Conservation (phyloP, 2,113 vertebrate genomes). For the Sander vitreus region DNA sequence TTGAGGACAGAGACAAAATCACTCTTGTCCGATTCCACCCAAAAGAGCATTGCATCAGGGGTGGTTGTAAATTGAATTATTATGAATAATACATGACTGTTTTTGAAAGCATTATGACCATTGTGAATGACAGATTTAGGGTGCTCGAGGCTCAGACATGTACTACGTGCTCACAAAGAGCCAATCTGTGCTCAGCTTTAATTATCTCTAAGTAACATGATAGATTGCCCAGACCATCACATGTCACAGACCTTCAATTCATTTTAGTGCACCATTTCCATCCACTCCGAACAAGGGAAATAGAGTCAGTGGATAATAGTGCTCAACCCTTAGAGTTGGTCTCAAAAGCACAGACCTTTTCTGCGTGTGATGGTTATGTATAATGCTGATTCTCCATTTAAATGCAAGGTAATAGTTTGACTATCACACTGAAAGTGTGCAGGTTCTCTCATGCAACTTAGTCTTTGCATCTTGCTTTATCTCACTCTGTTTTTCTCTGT, state of each 20-base stretch:
- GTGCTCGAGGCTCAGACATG: constrained; percentile 23
- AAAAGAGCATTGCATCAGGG: constrained; percentile 27
- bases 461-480: constrained; percentile 3
- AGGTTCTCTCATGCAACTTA: background rate
- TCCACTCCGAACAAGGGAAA: background rate
- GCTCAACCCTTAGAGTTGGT: constrained; percentile 23
- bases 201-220: constrained; percentile 65
- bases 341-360: constrained; percentile 27
- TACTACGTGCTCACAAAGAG: constrained; percentile 22
- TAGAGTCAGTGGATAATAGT: constrained; percentile 35
- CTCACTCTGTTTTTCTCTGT: background rate
- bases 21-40: constrained; percentile 10
- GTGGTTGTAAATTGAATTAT: constrained; percentile 46
- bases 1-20: constrained; percentile 39
- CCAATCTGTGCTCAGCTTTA: constrained; percentile 49
- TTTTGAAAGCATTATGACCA: constrained; percentile 56
- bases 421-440: background rate
- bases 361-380: constrained; percentile 3
- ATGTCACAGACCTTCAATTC: constrained; percentile 39
- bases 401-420: constrained; percentile 36
- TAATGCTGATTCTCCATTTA: constrained; percentile 34
- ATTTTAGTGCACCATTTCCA: constrained; percentile 38
- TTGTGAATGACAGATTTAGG: constrained; percentile 68
- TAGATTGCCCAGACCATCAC: constrained; percentile 42
- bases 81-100: constrained; percentile 63